phyloP scores from a whole-genome alignment of 2,113 vertebrate species.

The Macroglossus sobrinus region DNA sequence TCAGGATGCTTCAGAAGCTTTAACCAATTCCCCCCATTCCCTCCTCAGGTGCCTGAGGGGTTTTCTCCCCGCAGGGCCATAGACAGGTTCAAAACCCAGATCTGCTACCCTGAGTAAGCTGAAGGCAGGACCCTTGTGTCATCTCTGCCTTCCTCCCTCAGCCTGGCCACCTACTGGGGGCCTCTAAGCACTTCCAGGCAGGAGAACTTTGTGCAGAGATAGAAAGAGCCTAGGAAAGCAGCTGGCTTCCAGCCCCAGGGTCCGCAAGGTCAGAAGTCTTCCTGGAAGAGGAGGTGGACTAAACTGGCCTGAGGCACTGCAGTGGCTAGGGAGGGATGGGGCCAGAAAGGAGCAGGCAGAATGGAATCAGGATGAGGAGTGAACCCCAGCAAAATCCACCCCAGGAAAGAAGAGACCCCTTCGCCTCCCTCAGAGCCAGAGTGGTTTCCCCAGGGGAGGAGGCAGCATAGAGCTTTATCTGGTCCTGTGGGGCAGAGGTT shows the following conservation, averaged over 20 bases:
- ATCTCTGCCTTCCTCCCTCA: not conserved
- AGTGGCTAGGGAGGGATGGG: not conserved
- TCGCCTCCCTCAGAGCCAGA: not conserved
- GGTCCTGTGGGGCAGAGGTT: not conserved
- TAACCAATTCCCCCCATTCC: not conserved
- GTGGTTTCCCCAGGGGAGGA: not conserved
- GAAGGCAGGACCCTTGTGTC: not conserved
- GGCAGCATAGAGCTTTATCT: no score
- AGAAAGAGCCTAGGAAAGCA: not conserved
- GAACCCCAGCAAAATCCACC: not conserved
- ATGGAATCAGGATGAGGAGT: not conserved
- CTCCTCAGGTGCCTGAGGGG: not conserved
- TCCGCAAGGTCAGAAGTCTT: not conserved
- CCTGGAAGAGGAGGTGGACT: not conserved
- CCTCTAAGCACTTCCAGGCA: not conserved
- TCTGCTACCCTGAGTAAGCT: not conserved
- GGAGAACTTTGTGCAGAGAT: not conserved
- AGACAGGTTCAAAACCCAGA: not conserved
- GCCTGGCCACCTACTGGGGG: not conserved
- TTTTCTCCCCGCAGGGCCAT: not conserved
- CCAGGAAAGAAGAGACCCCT: not conserved
- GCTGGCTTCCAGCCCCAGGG: not conserved
- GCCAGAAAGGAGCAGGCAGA: not conserved
- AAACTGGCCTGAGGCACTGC: not conserved
- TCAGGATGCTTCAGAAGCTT: no score